Conservation (phyloP, 2,797 vertebrate genomes). For the Muscicapa striata region DNA sequence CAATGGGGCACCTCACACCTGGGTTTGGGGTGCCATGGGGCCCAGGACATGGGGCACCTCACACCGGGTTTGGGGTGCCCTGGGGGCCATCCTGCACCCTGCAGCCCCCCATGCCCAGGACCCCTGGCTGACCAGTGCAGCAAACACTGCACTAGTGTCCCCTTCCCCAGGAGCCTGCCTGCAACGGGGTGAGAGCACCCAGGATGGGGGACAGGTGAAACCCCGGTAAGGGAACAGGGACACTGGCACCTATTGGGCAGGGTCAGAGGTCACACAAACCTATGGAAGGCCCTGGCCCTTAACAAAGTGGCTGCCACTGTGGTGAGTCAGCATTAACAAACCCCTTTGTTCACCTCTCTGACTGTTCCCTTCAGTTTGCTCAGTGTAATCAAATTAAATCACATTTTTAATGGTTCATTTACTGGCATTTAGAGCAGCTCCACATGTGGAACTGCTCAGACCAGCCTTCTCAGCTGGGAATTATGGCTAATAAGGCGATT, state of each 20-base stretch:
- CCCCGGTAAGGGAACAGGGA: not conserved
- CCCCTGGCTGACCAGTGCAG: not conserved
- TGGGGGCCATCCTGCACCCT: not conserved
- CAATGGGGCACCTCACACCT: no score
- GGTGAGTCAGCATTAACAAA: slow-evolving; percentile 69
- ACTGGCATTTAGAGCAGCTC: slow-evolving; percentile 76
- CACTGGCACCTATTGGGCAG: not conserved
- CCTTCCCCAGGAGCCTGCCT: not conserved
- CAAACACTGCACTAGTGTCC: accelerated
- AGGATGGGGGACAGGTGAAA: not conserved
- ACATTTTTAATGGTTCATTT: slow-evolving; percentile 76
- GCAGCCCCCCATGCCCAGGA: not conserved
- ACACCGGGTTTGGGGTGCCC: not conserved
- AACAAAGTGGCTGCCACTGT: slow-evolving; percentile 59
- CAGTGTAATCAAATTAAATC: slow-evolving; percentile 77
- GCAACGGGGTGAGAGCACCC: accelerated
- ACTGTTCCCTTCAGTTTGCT: slow-evolving; percentile 74
- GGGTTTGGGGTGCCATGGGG: no score
- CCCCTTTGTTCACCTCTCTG: slow-evolving; percentile 63
- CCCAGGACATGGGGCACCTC: not conserved
- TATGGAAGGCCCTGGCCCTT: slow-evolving; percentile 13
- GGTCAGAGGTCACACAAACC: slow-evolving; percentile 66
- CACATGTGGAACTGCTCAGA: slow-evolving; percentile 69
- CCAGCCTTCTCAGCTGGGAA: slow-evolving; percentile 69
- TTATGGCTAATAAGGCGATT: slow-evolving; percentile 72